Evolutionary conservation across 1,140 invertebrate genomes (phyloP).

Genomic region (Bombus superbus): DNA sequence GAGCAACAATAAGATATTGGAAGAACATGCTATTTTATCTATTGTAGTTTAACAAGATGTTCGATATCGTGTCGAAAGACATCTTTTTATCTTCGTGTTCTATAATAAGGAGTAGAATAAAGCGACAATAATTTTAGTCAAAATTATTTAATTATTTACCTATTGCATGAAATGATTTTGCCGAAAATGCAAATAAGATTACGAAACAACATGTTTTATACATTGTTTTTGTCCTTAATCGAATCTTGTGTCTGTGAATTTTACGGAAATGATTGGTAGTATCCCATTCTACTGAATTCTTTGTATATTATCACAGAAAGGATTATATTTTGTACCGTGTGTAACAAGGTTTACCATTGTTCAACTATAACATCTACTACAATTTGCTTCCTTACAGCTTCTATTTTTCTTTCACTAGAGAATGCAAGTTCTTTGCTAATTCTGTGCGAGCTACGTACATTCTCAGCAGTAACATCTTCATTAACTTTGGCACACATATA

Average conservation of each 20-base stretch:
- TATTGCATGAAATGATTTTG: background rate
- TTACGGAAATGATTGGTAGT: background rate
- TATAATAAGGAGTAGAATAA: no score
- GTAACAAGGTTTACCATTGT: no score
- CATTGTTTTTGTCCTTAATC: background rate
- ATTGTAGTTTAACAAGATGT: background rate
- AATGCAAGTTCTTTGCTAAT: no score
- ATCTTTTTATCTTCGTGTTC: no score
- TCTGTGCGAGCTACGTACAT: accelerated
- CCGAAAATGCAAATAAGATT: background rate
- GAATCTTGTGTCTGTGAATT: background rate
- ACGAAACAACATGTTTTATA: background rate
- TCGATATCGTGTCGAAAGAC: background rate
- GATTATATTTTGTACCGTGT: background rate
- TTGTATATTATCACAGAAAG: background rate
- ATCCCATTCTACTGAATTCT: background rate
- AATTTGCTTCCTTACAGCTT: accelerated
- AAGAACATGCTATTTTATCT: background rate
- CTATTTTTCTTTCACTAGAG: no score
- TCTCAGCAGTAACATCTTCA: no score
- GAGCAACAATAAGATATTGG: no score
- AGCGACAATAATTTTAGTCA: no score
- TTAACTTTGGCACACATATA: no score
- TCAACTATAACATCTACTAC: no score
- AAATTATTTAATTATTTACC: no score